Percentiles rank a stretch among this genome's conserved stretches.
phyloP scores from a whole-genome alignment of 2,113 vertebrate species.

The Ictalurus punctatus region DNA sequence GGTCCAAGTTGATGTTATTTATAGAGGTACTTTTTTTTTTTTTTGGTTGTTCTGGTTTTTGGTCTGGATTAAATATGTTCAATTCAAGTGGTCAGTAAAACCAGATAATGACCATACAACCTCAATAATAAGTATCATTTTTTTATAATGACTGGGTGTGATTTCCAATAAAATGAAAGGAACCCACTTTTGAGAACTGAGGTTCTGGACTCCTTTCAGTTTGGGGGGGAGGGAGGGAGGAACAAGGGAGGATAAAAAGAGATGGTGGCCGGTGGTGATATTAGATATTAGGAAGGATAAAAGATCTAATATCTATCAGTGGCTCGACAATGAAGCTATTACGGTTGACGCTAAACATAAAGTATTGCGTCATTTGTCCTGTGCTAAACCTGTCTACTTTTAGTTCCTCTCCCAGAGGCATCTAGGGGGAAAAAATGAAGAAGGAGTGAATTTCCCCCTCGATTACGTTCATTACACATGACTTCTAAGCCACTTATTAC shows the following conservation, averaged over 20 bases:
- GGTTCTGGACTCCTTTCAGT: not conserved
- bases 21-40: not conserved
- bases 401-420: not conserved
- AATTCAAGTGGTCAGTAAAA: not conserved
- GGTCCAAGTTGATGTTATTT: not conserved
- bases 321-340: not conserved
- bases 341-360: not conserved
- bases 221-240: not conserved
- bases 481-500: not conserved
- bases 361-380: not conserved
- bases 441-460: too few relatives aligned
- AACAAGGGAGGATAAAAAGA: not conserved
- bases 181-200: not conserved
- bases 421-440: too few relatives aligned
- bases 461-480: too few relatives aligned
- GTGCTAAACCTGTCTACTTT: not conserved
- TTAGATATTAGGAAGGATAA: not conserved
- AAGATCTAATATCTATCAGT: too few relatives aligned
- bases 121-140: not conserved
- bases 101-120: not conserved
- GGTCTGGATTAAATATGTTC: not conserved
- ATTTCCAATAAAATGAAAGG: not conserved
- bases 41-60: not conserved
- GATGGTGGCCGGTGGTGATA: not conserved
- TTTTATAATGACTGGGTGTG: not conserved